phyloP scores from a whole-genome alignment of 1,140 invertebrate genomes.

The Drosophila sproati region DNA sequence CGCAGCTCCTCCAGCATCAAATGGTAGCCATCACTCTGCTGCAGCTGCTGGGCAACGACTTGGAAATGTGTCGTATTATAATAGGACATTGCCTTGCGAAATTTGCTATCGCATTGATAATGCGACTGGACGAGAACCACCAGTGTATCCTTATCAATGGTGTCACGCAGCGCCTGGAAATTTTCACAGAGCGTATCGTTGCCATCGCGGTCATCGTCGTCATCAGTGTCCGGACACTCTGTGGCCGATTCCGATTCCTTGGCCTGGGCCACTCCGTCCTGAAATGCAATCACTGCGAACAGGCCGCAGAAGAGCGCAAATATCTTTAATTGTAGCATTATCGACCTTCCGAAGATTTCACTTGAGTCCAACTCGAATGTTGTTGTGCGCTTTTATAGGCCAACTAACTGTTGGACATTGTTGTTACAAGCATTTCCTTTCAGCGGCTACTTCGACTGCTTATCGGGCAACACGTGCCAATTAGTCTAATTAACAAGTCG shows the following conservation, averaged over 20 bases:
- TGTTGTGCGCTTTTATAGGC: constrained; percentile 60
- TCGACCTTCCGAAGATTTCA: constrained; percentile 4
- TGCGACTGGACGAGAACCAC: constrained; percentile 52
- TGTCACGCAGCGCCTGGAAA: constrained; percentile 56
- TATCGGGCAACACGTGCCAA: constrained; percentile 49
- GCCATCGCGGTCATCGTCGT: background rate
- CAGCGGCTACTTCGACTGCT: constrained; percentile 32
- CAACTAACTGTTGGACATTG: background rate
- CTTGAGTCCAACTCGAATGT: constrained; percentile 23
- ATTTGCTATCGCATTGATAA: constrained; percentile 61
- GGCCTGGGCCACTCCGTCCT: constrained; percentile 3
- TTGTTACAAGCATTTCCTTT: constrained; percentile 58
- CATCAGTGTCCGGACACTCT: constrained; percentile 15
- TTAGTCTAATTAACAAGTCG: constrained; percentile 55
- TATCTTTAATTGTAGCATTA: constrained; percentile 40
- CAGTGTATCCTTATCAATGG: constrained; percentile 44
- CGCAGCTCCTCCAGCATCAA: constrained; percentile 36
- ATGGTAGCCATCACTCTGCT: constrained; percentile 41
- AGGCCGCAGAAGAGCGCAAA: constrained; percentile 14
- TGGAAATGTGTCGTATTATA: constrained; percentile 55
- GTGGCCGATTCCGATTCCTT: background rate
- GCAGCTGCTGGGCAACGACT: constrained; percentile 36
- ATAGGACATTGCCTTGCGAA: constrained; percentile 58
- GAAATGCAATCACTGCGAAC: constrained; percentile 33
- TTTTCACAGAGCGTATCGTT: constrained; percentile 18